Conservation (phyloP, 1,140 invertebrate genomes). For the Drosophila simulans region DNA sequence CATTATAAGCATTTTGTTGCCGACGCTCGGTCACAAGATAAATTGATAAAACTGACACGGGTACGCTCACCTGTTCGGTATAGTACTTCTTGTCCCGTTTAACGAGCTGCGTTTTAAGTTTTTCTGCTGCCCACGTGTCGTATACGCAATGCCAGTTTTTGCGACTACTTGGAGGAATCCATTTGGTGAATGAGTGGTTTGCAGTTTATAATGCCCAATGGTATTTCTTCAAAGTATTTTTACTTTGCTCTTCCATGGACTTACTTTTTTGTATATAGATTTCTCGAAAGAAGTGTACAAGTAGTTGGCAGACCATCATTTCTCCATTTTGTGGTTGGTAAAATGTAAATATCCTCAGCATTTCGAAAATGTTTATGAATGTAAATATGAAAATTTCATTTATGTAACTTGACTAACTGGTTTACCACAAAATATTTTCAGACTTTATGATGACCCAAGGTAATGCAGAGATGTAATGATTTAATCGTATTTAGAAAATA, state of each 20-base stretch:
- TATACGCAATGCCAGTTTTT: constrained; percentile 62
- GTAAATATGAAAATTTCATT: not conserved
- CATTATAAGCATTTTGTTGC: constrained; percentile 63
- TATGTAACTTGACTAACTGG: not conserved
- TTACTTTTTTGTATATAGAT: constrained; percentile 4
- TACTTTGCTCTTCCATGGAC: constrained; percentile 2
- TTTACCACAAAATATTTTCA: constrained; percentile 6
- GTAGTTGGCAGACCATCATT: not conserved
- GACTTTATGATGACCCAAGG: not conserved
- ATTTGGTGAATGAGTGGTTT: constrained; percentile 3
- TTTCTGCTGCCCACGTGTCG: constrained; percentile 29
- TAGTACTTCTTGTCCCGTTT: not conserved
- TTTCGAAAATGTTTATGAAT: not conserved
- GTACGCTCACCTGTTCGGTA: constrained; percentile 17
- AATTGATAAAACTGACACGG: constrained; percentile 66
- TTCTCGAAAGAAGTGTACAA: not conserved
- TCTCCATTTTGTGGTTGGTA: not conserved
- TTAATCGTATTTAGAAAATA: not conserved
- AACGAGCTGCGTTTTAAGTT: constrained; percentile 26
- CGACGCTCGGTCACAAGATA: constrained; percentile 53
- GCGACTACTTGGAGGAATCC: constrained; percentile 20
- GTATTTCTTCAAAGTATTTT: constrained; percentile 10
- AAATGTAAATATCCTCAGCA: not conserved
- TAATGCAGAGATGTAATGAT: not conserved
- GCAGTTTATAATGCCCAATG: constrained; percentile 21